Conservation (phyloP, 2,113 vertebrate species). For the Tauraco erythrolophus region DNA sequence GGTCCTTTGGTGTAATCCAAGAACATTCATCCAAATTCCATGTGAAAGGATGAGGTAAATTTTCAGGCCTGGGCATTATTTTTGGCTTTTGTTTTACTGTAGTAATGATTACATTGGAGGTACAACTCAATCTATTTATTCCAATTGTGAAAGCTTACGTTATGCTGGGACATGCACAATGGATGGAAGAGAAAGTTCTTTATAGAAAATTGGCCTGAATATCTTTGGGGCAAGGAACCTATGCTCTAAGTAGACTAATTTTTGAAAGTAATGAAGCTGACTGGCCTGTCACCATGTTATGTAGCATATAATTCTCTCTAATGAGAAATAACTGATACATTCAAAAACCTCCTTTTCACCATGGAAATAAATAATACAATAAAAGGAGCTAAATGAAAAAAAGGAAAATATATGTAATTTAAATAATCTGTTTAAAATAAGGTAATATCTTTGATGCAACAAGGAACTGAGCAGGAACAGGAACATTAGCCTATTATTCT, state of each 20-base stretch:
- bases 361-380: conserved; percentile 31
- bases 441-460: background rate
- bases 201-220: background rate
- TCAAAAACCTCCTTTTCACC: background rate
- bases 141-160: background rate
- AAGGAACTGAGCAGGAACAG: background rate
- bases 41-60: background rate
- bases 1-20: background rate
- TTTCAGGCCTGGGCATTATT: background rate
- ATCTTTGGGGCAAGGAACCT: background rate
- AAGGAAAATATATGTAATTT: background rate
- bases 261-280: background rate
- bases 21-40: background rate
- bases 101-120: background rate
- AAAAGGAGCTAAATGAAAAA: background rate
- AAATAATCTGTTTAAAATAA: background rate
- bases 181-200: background rate
- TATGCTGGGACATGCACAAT: background rate
- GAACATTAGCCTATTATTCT: background rate
- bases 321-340: background rate
- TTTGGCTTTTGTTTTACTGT: background rate
- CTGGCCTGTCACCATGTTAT: background rate
- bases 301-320: background rate
- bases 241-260: background rate
- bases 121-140: background rate